Conservation (phyloP, 2,888 invertebrate species). For the Ectropis crepuscularia region DNA sequence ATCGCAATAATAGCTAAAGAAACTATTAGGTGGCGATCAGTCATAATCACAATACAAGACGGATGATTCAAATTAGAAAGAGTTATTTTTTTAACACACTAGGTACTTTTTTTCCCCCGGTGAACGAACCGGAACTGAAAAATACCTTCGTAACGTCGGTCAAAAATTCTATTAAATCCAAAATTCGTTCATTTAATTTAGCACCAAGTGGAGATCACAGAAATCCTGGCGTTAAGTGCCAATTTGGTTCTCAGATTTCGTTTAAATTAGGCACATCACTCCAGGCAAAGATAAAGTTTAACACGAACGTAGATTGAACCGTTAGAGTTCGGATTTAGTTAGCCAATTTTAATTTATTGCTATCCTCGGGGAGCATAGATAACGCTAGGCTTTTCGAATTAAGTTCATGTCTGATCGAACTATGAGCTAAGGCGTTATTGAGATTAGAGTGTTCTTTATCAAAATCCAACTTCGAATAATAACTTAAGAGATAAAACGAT, state of each 20-base stretch:
- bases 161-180: constrained; percentile 11
- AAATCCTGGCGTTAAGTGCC: constrained; percentile 59
- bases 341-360: constrained; percentile 7
- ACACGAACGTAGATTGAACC: constrained; percentile 22
- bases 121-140: neutral
- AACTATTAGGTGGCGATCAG: too few relatives aligned
- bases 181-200: constrained; percentile 38
- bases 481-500: too few relatives aligned
- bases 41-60: too few relatives aligned
- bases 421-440: neutral
- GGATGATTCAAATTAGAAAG: too few relatives aligned
- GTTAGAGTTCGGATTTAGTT: constrained; percentile 7
- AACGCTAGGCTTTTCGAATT: constrained; percentile 4
- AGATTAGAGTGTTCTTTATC: too few relatives aligned
- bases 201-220: constrained; percentile 50
- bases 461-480: too few relatives aligned
- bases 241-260: constrained; percentile 60
- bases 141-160: neutral
- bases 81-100: too few relatives aligned
- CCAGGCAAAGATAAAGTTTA: constrained; percentile 25
- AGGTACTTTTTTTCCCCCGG: neutral
- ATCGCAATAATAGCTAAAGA: too few relatives aligned
- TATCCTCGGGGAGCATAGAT: neutral
- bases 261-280: constrained; percentile 51
- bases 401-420: neutral